Evolutionary conservation across 2,113 vertebrate species (phyloP).

Genomic region (Albula glossodonta): DNA sequence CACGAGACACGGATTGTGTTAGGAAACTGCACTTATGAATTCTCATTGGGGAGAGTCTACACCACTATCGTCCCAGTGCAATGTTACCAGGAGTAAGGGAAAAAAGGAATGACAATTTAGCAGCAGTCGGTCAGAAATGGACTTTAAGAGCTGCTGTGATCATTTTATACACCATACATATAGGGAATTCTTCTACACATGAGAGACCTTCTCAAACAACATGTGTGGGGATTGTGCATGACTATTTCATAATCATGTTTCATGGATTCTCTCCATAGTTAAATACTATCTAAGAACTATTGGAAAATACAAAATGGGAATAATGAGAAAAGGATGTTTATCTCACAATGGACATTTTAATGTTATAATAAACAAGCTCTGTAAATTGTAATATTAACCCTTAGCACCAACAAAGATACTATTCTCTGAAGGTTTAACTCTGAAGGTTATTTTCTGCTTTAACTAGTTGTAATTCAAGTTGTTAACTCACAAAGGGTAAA

Average conservation of each 20-base stretch:
- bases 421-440: no score
- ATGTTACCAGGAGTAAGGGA: background rate
- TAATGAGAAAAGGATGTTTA: no score
- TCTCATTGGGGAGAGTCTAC: background rate
- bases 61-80: background rate
- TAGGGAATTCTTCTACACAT: no score
- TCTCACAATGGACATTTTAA: no score
- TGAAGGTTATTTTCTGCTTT: no score
- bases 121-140: background rate
- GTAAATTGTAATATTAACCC: background rate
- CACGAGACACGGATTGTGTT: background rate
- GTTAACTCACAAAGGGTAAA: no score
- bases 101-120: background rate
- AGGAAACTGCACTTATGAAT: background rate
- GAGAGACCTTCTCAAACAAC: background rate
- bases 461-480: no score
- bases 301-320: no score
- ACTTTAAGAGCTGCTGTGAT: background rate
- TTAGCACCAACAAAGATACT: background rate
- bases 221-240: no score
- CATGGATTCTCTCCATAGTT: no score
- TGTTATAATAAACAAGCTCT: no score
- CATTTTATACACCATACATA: background rate
- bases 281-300: background rate
- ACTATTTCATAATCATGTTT: no score